Evolutionary conservation across 2,888 invertebrate species (phyloP).

Genomic region (Drosophila nigritarsus): DNA sequence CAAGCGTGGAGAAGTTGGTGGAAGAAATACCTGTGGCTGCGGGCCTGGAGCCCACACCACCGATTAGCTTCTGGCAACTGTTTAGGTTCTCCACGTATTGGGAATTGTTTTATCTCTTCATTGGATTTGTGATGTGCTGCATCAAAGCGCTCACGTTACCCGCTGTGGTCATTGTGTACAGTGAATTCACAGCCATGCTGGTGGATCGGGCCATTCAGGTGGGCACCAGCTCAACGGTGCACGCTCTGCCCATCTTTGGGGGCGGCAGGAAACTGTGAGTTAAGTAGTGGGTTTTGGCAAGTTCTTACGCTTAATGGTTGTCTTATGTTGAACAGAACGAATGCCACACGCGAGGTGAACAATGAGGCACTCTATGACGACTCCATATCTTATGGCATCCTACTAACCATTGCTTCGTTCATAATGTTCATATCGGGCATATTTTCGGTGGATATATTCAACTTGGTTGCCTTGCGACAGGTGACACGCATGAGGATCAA

Average conservation of each 20-base stretch:
- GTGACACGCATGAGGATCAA: constrained; percentile 87
- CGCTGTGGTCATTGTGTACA: constrained; percentile 89
- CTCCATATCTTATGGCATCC: constrained; percentile 89
- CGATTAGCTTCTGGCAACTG: constrained; percentile 77
- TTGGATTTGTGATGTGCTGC: constrained; percentile 87
- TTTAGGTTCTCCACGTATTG: constrained; percentile 87
- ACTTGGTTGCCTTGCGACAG: constrained; percentile 88
- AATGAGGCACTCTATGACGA: constrained; percentile 88
- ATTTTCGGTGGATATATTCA: constrained; percentile 89
- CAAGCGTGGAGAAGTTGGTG: constrained; percentile 66
- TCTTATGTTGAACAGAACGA: constrained; percentile 81
- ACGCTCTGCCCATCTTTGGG: constrained; percentile 87
- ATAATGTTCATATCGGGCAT: constrained; percentile 88
- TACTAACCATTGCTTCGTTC: constrained; percentile 87
- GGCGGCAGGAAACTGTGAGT: constrained; percentile 88
- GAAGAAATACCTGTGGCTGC: constrained; percentile 72
- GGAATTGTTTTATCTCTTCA: constrained; percentile 86
- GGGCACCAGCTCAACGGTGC: constrained; percentile 87
- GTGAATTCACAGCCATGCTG: constrained; percentile 89
- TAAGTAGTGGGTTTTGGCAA: neutral
- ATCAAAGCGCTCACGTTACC: constrained; percentile 89
- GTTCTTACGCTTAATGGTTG: neutral
- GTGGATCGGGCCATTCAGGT: constrained; percentile 88
- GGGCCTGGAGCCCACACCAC: constrained; percentile 72
- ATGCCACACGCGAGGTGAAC: constrained; percentile 87